phyloP scores from a whole-genome alignment of 1,140 invertebrate species.

The Cecropterus lyciades region DNA sequence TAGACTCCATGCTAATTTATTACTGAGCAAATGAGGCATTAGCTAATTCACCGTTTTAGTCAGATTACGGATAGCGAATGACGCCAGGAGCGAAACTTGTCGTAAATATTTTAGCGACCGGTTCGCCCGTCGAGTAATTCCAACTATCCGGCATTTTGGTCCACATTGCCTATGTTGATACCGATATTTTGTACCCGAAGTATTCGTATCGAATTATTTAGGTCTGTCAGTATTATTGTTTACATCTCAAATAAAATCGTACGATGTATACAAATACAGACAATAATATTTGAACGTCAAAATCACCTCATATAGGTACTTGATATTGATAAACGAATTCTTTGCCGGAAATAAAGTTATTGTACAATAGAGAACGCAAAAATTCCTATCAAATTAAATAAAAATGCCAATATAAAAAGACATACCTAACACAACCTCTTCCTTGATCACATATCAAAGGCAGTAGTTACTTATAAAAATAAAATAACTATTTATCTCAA shows the following conservation, averaged over 20 bases:
- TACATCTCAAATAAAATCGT: slow-evolving; percentile 22
- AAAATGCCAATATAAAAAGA: no score
- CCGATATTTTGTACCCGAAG: not conserved
- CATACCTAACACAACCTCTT: no score
- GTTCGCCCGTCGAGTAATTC: slow-evolving; percentile 11
- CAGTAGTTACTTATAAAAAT: no score
- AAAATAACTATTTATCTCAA: no score
- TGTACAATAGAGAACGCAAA: no score
- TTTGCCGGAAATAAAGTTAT: not conserved
- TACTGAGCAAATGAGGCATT: no score
- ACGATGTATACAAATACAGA: slow-evolving; percentile 23
- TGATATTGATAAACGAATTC: not conserved
- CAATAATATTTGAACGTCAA: not conserved
- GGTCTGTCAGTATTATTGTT: slow-evolving; percentile 22
- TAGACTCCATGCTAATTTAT: no score
- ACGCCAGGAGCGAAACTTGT: not conserved
- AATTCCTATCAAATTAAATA: no score
- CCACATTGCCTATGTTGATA: slow-evolving; percentile 20
- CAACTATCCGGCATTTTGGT: slow-evolving; percentile 16
- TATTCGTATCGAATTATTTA: slow-evolving; percentile 9
- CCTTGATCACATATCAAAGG: no score
- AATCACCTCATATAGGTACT: not conserved
- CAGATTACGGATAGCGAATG: no score
- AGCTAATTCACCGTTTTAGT: no score
- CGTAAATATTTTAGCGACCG: slow-evolving; percentile 28